These are phyloP conservation scores for Seriola aureovittata DNA, from an alignment of 2,113 vertebrate species.

Conservation along the genomic window DNA sequence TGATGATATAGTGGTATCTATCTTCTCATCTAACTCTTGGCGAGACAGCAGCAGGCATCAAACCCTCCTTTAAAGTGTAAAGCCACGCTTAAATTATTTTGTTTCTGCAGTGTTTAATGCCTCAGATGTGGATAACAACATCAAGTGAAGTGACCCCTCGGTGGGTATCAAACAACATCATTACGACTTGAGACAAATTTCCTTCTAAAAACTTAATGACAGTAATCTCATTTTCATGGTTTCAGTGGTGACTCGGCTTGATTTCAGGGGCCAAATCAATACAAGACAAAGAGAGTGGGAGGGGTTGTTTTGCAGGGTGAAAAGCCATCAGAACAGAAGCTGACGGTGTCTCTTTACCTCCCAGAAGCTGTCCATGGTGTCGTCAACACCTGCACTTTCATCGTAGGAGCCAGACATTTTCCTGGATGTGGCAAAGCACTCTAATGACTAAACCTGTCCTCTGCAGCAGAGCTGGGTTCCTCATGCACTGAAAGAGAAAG, in stretches of 20 bases:
- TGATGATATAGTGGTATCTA: neutral
- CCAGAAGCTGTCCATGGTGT: slow-evolving; percentile 99
- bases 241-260: neutral
- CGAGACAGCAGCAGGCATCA: neutral
- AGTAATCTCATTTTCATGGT: neutral
- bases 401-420: slow-evolving; percentile 97
- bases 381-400: slow-evolving; percentile 89
- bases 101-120: neutral
- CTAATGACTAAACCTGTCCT: slow-evolving; percentile 78
- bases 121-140: neutral
- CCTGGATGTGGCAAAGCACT: slow-evolving; percentile 75
- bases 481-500: slow-evolving; percentile 81
- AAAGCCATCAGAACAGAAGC: neutral
- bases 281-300: neutral
- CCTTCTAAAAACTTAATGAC: neutral
- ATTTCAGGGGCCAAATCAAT: slow-evolving; percentile 18
- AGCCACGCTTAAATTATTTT: neutral
- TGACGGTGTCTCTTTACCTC: slow-evolving; percentile 85
- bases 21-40: neutral
- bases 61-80: neutral
- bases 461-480: slow-evolving; percentile 79
- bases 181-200: neutral
- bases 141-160: neutral
- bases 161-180: neutral
- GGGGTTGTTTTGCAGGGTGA: neutral